phyloP scores from a whole-genome alignment of 2,888 invertebrate species.

The Trichogramma evanescens region DNA sequence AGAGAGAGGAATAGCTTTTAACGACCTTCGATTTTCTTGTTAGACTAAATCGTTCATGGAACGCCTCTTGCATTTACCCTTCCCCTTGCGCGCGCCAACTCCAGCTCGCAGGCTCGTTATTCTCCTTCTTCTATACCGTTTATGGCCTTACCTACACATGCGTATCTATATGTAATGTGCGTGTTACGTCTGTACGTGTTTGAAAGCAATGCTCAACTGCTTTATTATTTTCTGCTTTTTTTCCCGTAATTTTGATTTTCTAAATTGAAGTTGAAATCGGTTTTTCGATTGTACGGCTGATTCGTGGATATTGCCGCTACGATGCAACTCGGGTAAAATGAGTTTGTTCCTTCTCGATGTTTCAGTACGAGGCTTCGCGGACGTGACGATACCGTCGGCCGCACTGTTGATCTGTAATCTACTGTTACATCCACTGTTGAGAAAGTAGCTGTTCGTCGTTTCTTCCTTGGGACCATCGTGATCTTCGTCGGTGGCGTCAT shows the following conservation, averaged over 20 bases:
- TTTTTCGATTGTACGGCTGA: no score
- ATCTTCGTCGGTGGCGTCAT: no score
- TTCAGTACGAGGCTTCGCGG: constrained; percentile 41
- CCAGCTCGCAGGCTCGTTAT: constrained; percentile 6
- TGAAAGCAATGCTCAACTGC: not conserved
- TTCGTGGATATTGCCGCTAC: no score
- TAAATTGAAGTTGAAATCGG: no score
- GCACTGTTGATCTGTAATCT: constrained; percentile 29
- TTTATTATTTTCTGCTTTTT: no score
- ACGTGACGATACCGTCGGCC: constrained; percentile 29
- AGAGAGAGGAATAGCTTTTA: constrained; percentile 37
- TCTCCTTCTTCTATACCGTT: not conserved
- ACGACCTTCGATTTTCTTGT: constrained; percentile 41
- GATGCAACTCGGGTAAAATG: no score
- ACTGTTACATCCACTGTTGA: constrained; percentile 29
- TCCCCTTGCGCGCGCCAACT: constrained; percentile 1
- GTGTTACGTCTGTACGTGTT: not conserved
- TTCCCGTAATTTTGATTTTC: no score
- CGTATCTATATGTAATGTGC: no score
- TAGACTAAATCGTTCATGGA: constrained; percentile 35
- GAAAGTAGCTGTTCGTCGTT: no score
- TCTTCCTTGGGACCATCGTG: no score
- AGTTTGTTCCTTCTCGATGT: constrained; percentile 23
- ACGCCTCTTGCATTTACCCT: constrained; percentile 32
- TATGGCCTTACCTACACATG: not conserved